These are phyloP conservation scores for Drosophila colorata DNA, from an alignment of 2,888 invertebrate species.

Conservation along the genomic window DNA sequence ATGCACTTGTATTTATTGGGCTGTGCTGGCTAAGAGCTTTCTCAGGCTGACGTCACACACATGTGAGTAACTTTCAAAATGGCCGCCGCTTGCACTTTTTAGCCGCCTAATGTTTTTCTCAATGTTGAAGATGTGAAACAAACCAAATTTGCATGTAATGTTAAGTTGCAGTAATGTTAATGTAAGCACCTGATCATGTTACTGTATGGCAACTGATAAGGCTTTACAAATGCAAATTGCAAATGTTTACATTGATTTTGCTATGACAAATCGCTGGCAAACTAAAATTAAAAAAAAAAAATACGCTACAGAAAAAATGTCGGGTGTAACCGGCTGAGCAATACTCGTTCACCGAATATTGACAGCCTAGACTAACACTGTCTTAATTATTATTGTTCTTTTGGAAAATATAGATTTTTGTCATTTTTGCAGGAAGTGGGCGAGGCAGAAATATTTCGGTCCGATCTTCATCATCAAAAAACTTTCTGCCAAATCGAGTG, in stretches of 20 bases:
- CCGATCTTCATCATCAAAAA: no score
- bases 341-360: no score
- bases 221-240: conserved; percentile 24
- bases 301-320: no score
- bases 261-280: conserved; percentile 40
- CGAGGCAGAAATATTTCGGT: no score
- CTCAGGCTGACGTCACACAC: conserved; percentile 59
- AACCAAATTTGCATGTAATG: background rate
- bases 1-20: conserved; percentile 6
- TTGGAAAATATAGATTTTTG: no score
- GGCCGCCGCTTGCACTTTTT: conserved; percentile 51
- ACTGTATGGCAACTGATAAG: conserved; percentile 26
- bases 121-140: conserved; percentile 17
- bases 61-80: conserved; percentile 60
- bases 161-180: conserved; percentile 1
- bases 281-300: background rate
- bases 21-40: conserved; percentile 48
- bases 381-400: no score
- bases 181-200: conserved; percentile 16
- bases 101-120: conserved; percentile 23
- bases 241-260: conserved; percentile 37
- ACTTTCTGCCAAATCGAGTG: no score
- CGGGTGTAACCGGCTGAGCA: no score
- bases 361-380: no score
- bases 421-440: no score